Percentiles rank a stretch among this genome's conserved stretches.
These are phyloP conservation scores for Amazona guildingii DNA, from an alignment of 2,113 vertebrate genomes.

Conservation along the genomic window DNA sequence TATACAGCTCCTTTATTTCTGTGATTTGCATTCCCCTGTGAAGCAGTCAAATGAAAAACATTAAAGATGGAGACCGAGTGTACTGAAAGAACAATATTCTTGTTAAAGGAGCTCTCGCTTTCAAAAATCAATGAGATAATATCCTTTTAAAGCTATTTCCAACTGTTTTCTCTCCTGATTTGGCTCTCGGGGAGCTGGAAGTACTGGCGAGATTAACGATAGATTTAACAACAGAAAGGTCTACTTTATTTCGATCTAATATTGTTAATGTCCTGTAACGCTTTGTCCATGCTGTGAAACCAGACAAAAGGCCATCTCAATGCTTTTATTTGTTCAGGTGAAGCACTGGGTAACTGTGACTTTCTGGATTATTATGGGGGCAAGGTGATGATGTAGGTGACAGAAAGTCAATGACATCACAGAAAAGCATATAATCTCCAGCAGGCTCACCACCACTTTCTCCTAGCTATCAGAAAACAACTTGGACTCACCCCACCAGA, in stretches of 20 bases:
- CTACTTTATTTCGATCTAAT: slow-evolving; percentile 43
- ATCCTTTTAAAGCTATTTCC: slow-evolving; percentile 51
- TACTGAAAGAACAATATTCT: background rate
- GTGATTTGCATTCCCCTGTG: slow-evolving; percentile 23
- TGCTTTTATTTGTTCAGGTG: slow-evolving; percentile 46
- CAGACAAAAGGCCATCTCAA: slow-evolving; percentile 3
- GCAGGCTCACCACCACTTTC: background rate
- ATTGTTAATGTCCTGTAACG: slow-evolving; percentile 44
- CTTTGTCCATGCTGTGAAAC: slow-evolving; percentile 58
- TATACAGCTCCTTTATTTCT: background rate
- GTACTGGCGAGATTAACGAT: slow-evolving; percentile 31
- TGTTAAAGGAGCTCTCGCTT: background rate
- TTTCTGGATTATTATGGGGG: slow-evolving; percentile 1
- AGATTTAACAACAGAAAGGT: slow-evolving; percentile 41
- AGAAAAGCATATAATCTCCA: background rate
- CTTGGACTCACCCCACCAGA: background rate
- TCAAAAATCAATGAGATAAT: slow-evolving; percentile 58
- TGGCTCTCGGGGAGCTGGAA: slow-evolving; percentile 39
- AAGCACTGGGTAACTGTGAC: background rate
- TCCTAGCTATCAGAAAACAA: background rate
- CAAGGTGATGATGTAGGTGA: background rate
- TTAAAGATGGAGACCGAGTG: background rate
- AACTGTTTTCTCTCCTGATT: background rate
- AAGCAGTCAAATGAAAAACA: slow-evolving; percentile 32
- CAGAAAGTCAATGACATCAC: slow-evolving; percentile 39